phyloP scores from a whole-genome alignment of 2,797 vertebrate genomes.

The Micromesistius poutassou region DNA sequence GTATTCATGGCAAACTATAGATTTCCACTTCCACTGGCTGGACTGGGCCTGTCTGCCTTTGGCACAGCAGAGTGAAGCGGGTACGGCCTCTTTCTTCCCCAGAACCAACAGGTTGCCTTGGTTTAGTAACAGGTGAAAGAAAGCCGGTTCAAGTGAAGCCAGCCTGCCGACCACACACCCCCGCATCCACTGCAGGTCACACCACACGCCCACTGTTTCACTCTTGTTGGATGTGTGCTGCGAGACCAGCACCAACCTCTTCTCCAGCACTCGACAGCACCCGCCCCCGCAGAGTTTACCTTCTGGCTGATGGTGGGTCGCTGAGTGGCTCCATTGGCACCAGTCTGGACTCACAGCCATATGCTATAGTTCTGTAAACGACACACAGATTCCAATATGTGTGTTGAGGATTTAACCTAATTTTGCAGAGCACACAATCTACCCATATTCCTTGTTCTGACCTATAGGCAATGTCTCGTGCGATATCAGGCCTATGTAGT shows the following conservation, averaged over 20 bases:
- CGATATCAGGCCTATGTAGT: too few relatives aligned
- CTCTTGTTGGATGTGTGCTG: conserved; percentile 44
- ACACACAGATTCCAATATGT: too few relatives aligned
- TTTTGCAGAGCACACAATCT: too few relatives aligned
- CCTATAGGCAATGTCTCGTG: too few relatives aligned
- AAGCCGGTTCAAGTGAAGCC: conserved; percentile 19
- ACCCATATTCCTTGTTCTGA: too few relatives aligned
- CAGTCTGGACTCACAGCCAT: too few relatives aligned
- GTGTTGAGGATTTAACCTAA: too few relatives aligned
- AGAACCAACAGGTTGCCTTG: conserved; percentile 10
- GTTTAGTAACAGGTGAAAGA: conserved; percentile 26
- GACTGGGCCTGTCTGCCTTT: conserved; percentile 18
- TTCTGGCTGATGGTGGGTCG: too few relatives aligned
- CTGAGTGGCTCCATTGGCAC: too few relatives aligned
- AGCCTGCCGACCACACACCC: not conserved
- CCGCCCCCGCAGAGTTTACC: conserved; percentile 37
- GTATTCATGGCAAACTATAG: conserved; percentile 23
- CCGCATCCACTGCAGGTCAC: conserved; percentile 38
- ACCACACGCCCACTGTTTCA: conserved; percentile 44
- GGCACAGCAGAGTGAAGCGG: conserved; percentile 11
- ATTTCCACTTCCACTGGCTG: conserved; percentile 25
- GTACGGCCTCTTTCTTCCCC: conserved; percentile 22
- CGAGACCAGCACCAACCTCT: conserved; percentile 31
- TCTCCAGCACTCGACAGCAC: conserved; percentile 46
- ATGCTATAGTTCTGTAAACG: too few relatives aligned